These are phyloP conservation scores for Pherbina coryleti DNA, from an alignment of 2,888 invertebrate species.

Conservation along the genomic window DNA sequence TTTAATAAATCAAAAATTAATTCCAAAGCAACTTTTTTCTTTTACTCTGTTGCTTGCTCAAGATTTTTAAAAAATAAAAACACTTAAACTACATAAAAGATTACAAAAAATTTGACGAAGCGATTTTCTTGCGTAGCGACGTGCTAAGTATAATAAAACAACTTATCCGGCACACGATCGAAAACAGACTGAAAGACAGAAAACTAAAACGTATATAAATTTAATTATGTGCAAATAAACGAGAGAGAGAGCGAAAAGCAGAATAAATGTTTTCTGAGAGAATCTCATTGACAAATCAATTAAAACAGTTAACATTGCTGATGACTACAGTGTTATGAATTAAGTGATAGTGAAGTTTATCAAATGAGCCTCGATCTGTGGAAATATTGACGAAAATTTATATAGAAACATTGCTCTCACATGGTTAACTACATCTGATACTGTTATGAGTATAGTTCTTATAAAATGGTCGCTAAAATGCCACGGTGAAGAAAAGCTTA, in stretches of 20 bases:
- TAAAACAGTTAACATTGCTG: not conserved
- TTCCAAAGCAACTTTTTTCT: constrained; percentile 8
- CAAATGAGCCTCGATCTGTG: no score
- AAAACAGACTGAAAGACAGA: constrained; percentile 55
- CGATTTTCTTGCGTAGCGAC: not conserved
- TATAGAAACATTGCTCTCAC: no score
- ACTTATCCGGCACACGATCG: constrained; percentile 60
- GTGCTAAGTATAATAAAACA: constrained; percentile 29
- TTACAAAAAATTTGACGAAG: not conserved
- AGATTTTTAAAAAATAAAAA: not conserved
- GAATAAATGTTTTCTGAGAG: no score
- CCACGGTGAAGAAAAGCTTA: no score
- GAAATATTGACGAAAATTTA: no score
- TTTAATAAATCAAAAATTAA: not conserved
- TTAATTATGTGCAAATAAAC: constrained; percentile 1
- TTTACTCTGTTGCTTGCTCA: constrained; percentile 29
- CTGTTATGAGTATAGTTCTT: no score
- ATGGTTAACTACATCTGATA: no score
- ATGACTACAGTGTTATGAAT: no score
- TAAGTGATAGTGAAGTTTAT: no score
- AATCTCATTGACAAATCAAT: not conserved
- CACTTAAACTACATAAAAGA: not conserved
- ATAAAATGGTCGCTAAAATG: no score
- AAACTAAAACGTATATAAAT: constrained; percentile 6
- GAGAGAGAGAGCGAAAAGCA: not conserved